Percentiles rank a stretch among this genome's conserved stretches.
phyloP scores from a whole-genome alignment of 30 jellyfish, hydroid and myxozoan species.

The Aurelia sp. region DNA sequence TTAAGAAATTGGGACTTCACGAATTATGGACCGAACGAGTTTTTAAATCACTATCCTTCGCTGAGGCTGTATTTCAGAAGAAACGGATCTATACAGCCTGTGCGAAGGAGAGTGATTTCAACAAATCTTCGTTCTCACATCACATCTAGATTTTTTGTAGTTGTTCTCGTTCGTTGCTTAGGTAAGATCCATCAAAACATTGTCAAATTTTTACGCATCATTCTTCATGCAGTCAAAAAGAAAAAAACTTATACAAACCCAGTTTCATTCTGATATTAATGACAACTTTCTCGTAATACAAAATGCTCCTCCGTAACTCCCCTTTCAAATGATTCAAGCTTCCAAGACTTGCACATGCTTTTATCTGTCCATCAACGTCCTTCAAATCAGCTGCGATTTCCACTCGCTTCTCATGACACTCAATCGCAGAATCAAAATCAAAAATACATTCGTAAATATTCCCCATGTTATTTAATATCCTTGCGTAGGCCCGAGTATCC shows the following conservation, averaged over 20 bases:
- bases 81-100: too few species aligned
- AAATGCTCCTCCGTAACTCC: constrained; percentile 78
- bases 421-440: constrained; percentile 93
- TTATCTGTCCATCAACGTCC: constrained; percentile 88
- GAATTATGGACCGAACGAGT: too few species aligned
- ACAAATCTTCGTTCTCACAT: too few species aligned
- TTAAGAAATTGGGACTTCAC: too few species aligned
- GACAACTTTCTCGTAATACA: constrained; percentile 84
- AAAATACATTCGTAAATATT: constrained; percentile 66
- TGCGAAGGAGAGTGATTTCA: too few species aligned
- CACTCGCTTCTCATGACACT: constrained; percentile 72
- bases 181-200: too few species aligned
- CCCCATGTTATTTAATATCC: constrained; percentile 92
- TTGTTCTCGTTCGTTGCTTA: too few species aligned
- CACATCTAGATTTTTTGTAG: too few species aligned
- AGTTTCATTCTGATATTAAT: constrained; percentile 87
- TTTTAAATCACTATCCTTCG: too few species aligned
- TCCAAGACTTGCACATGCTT: constrained; percentile 88
- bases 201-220: too few species aligned
- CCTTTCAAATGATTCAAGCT: constrained; percentile 77
- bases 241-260: constrained; percentile 41
- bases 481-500: constrained; percentile 77
- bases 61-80: too few species aligned
- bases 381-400: constrained; percentile 72
- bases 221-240: too few species aligned